Conservation (phyloP, 2,113 vertebrate genomes). For the Saccopteryx leptura region DNA sequence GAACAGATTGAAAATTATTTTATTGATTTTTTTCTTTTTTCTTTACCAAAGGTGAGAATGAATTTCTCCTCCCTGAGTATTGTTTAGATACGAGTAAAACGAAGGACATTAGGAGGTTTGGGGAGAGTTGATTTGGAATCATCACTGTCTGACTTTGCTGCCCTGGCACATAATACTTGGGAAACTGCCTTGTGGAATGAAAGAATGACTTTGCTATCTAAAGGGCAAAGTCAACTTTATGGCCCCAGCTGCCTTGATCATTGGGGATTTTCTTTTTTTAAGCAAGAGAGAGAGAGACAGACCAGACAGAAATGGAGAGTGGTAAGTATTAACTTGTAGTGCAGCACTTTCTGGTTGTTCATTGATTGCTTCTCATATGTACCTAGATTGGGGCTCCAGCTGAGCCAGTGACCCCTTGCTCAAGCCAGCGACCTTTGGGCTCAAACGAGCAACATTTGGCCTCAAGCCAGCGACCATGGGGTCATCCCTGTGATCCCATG, state of each 20-base stretch:
- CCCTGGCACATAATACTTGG: not conserved
- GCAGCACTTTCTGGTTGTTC: too few species aligned
- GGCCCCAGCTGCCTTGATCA: not conserved
- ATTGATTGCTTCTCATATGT: too few species aligned
- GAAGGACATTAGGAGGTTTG: conserved; percentile 38
- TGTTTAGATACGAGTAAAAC: conserved; percentile 55
- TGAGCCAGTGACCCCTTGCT: too few species aligned
- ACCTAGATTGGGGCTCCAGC: too few species aligned
- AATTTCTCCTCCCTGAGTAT: conserved; percentile 70
- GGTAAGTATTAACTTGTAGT: too few species aligned
- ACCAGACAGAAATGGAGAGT: too few species aligned
- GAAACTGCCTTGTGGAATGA: not conserved
- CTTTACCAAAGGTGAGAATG: conserved; percentile 78
- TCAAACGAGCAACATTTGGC: too few species aligned
- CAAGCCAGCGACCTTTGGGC: too few species aligned
- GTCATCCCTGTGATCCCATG: too few species aligned
- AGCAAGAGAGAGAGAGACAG: too few species aligned
- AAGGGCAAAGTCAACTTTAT: not conserved
- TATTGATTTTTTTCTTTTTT: conserved; percentile 82
- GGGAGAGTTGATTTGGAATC: not conserved
- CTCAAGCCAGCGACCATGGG: too few species aligned
- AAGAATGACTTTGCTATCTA: not conserved
- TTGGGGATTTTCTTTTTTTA: too few species aligned
- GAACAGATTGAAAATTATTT: conserved; percentile 84
- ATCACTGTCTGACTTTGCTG: not conserved